phyloP scores from a whole-genome alignment of 1,140 invertebrate species.

The Harpegnathos saltator region DNA sequence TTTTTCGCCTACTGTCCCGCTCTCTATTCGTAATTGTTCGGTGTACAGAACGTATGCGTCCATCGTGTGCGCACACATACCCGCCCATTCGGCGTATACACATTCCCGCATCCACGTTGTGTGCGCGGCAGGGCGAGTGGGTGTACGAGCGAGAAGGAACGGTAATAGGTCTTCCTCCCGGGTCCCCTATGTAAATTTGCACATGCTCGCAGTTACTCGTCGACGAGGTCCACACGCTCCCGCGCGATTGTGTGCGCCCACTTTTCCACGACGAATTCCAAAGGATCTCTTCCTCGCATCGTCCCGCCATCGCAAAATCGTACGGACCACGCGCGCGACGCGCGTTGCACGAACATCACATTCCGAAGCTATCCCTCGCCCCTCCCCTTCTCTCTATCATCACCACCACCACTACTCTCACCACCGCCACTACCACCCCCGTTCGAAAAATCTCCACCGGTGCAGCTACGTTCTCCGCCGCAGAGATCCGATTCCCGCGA shows the following conservation, averaged over 20 bases:
- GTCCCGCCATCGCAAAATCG: neutral
- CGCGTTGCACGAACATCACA: slow-evolving; percentile 14
- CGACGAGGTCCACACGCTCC: slow-evolving; percentile 54
- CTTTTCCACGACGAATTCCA: slow-evolving; percentile 57
- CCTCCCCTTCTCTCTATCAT: too few species aligned
- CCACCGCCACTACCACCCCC: too few species aligned
- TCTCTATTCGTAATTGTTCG: slow-evolving; percentile 35
- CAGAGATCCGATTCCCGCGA: slow-evolving; percentile 8
- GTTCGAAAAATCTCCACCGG: slow-evolving; percentile 41
- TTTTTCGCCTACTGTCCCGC: neutral
- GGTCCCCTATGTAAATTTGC: slow-evolving; percentile 73
- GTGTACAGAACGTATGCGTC: slow-evolving; percentile 24
- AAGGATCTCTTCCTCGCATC: slow-evolving; percentile 39
- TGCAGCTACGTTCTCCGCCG: neutral
- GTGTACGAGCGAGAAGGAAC: slow-evolving; percentile 44
- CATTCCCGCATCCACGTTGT: slow-evolving; percentile 1
- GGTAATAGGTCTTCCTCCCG: slow-evolving; percentile 74
- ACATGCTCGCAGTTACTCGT: slow-evolving; percentile 69
- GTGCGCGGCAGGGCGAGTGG: too few species aligned
- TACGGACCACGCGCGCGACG: neutral
- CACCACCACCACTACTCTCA: too few species aligned
- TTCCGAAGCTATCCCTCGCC: slow-evolving; percentile 7
- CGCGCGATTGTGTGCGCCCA: slow-evolving; percentile 32
- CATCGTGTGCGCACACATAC: neutral
- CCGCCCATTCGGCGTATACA: neutral